Percentiles rank a stretch among this genome's conserved stretches.
phyloP scores from a whole-genome alignment of 2,113 vertebrate species.

The Rhipidura dahli region DNA sequence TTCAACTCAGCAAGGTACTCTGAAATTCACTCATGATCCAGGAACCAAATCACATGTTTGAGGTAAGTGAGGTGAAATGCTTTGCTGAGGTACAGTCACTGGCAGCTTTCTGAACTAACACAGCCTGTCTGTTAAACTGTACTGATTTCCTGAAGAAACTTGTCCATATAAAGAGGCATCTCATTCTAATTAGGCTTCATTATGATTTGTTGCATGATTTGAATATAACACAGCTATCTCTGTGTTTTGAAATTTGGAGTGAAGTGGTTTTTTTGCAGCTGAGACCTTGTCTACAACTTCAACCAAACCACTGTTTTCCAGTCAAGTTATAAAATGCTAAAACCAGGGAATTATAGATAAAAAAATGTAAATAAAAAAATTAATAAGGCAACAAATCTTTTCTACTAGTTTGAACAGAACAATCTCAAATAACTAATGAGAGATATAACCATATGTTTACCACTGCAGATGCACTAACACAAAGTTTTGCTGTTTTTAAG shows the following conservation, averaged over 20 bases:
- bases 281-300: slow-evolving; percentile 10
- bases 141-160: background rate
- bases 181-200: slow-evolving; percentile 10
- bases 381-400: background rate
- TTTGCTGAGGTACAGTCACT: background rate
- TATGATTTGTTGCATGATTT: background rate
- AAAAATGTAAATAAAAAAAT: background rate
- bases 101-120: background rate
- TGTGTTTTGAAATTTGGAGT: slow-evolving; percentile 24
- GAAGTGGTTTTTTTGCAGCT: background rate
- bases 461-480: background rate
- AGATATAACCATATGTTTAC: slow-evolving; percentile 14
- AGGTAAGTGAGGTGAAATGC: background rate
- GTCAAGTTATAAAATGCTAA: background rate
- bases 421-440: slow-evolving; percentile 6
- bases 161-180: background rate
- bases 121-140: background rate
- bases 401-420: slow-evolving; percentile 19
- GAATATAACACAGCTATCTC: background rate
- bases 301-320: background rate
- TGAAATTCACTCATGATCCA: background rate
- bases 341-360: background rate
- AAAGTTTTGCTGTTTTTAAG: background rate
- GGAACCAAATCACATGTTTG: background rate
- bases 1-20: background rate